phyloP scores from a whole-genome alignment of 2,113 vertebrate genomes.

The Lepus americanus region DNA sequence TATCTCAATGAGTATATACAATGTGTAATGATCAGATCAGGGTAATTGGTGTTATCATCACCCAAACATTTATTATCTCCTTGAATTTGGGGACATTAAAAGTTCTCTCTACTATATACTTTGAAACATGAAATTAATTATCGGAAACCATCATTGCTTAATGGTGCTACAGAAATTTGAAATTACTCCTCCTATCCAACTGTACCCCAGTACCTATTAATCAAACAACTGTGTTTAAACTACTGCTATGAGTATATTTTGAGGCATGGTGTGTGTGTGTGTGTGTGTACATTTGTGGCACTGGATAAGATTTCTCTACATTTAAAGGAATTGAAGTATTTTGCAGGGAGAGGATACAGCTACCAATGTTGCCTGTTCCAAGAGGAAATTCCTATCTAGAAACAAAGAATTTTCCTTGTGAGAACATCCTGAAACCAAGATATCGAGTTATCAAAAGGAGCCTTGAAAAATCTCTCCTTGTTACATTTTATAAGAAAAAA shows the following conservation, averaged over 20 bases:
- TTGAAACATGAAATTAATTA: no score
- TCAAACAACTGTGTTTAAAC: not conserved
- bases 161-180: no score
- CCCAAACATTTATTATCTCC: no score
- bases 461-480: not conserved
- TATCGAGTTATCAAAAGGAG: conserved; percentile 4
- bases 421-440: not conserved
- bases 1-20: no score
- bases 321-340: not conserved
- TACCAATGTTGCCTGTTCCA: not conserved
- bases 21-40: no score
- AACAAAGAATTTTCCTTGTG: conserved; percentile 20
- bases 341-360: not conserved
- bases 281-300: not conserved
- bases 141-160: no score
- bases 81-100: no score
- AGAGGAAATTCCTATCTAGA: conserved; percentile 36
- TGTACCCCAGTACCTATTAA: no score
- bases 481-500: not conserved
- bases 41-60: no score
- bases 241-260: not conserved
- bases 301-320: not conserved
- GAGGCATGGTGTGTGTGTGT: not conserved
- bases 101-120: no score
- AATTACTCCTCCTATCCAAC: no score